Evolutionary conservation across 2,888 invertebrate genomes (phyloP).

Genomic region (Eupithecia abbreviata): DNA sequence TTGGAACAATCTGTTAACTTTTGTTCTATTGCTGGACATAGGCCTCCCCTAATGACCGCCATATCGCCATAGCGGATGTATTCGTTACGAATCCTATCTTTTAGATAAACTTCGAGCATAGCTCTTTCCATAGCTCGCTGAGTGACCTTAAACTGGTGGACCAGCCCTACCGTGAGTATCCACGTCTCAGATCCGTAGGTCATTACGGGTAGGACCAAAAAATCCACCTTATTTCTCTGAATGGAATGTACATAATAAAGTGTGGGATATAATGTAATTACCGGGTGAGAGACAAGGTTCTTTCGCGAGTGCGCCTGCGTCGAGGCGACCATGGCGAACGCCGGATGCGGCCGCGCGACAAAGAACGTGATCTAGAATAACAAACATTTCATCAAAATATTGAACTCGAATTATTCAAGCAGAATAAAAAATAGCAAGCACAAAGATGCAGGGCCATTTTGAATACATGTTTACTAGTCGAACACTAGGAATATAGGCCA

Average conservation of each 20-base stretch:
- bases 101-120: no score
- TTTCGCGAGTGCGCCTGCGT: constrained; percentile 71
- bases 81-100: no score
- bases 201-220: no score
- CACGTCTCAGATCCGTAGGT: no score
- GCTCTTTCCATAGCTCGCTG: no score
- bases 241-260: not conserved
- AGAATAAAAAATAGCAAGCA: not conserved
- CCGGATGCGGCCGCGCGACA: constrained; percentile 83
- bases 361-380: constrained; percentile 84
- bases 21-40: no score
- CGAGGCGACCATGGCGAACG: constrained; percentile 78
- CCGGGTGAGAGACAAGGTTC: constrained; percentile 74
- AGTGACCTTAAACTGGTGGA: no score
- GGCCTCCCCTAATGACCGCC: no score
- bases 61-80: no score
- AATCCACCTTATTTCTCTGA: not conserved
- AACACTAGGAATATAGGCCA: not conserved
- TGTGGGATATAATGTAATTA: constrained; percentile 42
- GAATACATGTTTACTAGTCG: not conserved
- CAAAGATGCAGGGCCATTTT: not conserved
- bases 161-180: no score
- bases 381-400: constrained; percentile 9
- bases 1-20: no score
- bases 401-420: not conserved